Evolutionary conservation across 2,113 vertebrate species (phyloP).

Genomic region (Acanthisitta chloris): DNA sequence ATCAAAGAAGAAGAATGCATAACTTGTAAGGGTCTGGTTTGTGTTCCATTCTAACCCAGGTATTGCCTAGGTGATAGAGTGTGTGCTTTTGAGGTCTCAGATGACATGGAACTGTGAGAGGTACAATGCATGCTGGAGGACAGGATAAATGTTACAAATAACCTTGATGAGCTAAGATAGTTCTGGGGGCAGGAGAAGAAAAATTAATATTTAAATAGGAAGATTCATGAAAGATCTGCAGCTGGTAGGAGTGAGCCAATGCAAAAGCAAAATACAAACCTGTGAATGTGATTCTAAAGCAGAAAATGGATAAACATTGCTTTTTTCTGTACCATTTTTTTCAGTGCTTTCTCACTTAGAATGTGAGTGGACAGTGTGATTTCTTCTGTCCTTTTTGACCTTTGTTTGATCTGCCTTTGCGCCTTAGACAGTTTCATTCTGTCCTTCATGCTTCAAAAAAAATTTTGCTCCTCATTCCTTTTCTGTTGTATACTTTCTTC

Average conservation of each 20-base stretch:
- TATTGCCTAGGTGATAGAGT: not conserved
- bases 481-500: not conserved
- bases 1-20: accelerated
- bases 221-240: not conserved
- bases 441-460: not conserved
- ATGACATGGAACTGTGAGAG: not conserved
- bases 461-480: not conserved
- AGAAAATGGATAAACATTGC: not conserved
- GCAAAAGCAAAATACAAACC: not conserved
- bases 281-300: not conserved
- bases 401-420: not conserved
- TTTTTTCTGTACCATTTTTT: not conserved
- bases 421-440: not conserved
- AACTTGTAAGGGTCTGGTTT: not conserved
- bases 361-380: not conserved
- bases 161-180: not conserved
- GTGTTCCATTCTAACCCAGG: not conserved
- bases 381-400: not conserved
- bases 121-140: not conserved
- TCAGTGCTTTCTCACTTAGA: not conserved
- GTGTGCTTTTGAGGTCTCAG: not conserved
- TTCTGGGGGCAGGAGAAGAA: not conserved
- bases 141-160: not conserved
- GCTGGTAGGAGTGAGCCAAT: not conserved
- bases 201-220: not conserved